phyloP scores from a whole-genome alignment of 2,113 vertebrate genomes.

The Saguinus midas region DNA sequence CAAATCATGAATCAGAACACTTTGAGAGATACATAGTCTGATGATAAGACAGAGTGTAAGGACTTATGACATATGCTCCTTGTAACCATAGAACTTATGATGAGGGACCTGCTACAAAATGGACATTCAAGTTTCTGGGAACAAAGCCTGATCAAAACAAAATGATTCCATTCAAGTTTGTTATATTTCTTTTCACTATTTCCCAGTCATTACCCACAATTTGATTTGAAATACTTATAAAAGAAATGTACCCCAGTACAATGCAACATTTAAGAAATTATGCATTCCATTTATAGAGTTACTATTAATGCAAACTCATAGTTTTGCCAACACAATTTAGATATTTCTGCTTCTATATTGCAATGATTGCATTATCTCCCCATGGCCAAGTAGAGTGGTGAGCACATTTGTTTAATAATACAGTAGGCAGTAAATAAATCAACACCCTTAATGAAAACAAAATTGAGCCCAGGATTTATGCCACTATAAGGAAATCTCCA shows the following conservation, averaged over 20 bases:
- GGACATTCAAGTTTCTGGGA: neutral
- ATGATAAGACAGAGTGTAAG: neutral
- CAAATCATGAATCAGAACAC: neutral
- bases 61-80: neutral
- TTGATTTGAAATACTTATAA: neutral
- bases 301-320: neutral
- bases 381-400: accelerated
- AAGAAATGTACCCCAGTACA: neutral
- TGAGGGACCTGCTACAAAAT: neutral
- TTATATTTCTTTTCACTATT: neutral
- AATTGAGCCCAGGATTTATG: neutral
- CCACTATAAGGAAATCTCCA: neutral
- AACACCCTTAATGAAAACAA: neutral
- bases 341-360: neutral
- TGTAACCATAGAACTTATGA: accelerated
- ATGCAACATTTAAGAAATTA: neutral
- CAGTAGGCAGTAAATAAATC: slow-evolving; percentile 22
- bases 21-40: neutral
- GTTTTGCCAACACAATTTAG: neutral
- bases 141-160: neutral
- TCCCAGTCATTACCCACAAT: neutral
- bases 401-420: neutral
- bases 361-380: neutral
- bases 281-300: neutral
- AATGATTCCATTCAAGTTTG: neutral